Percentiles rank a stretch among this genome's conserved stretches.
Evolutionary conservation across 2,797 vertebrate species (phyloP).

Genomic region (Cryptoblepharus egeriae): DNA sequence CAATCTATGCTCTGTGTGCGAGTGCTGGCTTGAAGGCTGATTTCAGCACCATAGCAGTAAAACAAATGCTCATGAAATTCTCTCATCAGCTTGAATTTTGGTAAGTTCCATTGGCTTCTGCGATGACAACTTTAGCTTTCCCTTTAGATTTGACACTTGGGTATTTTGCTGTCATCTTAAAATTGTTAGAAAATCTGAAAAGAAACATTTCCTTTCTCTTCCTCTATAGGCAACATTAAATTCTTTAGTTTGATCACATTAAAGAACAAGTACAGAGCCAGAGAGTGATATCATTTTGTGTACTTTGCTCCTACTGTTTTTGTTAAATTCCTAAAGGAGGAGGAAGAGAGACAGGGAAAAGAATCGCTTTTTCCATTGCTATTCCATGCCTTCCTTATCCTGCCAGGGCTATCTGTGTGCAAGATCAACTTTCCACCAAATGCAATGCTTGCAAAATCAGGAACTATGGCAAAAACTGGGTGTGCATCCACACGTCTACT

Average conservation of each 20-base stretch:
- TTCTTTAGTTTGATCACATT: neutral
- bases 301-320: neutral
- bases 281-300: neutral
- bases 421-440: neutral
- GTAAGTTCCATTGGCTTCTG: constrained; percentile 26
- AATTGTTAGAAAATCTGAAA: constrained; percentile 39
- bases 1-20: too few relatives aligned
- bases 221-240: constrained; percentile 42
- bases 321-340: neutral
- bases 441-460: neutral
- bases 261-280: neutral
- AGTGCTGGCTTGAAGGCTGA: neutral
- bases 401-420: too few relatives aligned
- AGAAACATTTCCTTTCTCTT: constrained; percentile 36
- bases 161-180: constrained; percentile 29
- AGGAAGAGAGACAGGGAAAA: neutral
- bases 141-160: constrained; percentile 37
- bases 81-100: constrained; percentile 27
- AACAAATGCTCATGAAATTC: constrained; percentile 34
- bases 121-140: constrained; percentile 31
- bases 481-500: neutral
- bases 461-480: neutral
- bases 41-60: neutral
- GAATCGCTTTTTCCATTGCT: neutral
- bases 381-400: too few relatives aligned